phyloP scores from a whole-genome alignment of 2,797 vertebrate species.

The Apogon talboti region DNA sequence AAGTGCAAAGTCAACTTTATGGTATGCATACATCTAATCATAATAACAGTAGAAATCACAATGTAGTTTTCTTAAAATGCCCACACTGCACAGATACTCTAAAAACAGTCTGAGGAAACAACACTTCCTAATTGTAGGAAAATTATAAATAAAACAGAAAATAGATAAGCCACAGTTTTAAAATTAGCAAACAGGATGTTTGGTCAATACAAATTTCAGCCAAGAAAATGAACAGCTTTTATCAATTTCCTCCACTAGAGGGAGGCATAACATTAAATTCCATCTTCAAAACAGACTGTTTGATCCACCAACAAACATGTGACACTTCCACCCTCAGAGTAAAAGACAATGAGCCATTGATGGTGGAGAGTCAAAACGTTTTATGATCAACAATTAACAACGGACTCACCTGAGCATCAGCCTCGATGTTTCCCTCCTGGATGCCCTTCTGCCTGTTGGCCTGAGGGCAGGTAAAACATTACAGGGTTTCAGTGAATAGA shows the following conservation, averaged over 20 bases:
- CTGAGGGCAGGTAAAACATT: constrained; percentile 73
- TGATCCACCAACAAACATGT: constrained; percentile 29
- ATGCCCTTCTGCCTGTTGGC: constrained; percentile 89
- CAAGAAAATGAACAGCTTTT: neutral
- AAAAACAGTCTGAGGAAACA: no score
- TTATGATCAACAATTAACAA: neutral
- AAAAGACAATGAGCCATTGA: constrained; percentile 52
- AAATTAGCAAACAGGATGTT: no score
- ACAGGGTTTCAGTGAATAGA: no score
- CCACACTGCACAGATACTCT: no score
- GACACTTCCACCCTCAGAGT: constrained; percentile 48
- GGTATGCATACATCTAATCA: no score
- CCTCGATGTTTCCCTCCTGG: constrained; percentile 85
- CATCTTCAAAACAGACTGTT: constrained; percentile 8
- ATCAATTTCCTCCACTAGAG: constrained; percentile 39
- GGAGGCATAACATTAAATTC: neutral
- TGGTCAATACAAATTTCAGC: neutral
- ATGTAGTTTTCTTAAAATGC: no score
- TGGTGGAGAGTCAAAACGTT: constrained; percentile 13
- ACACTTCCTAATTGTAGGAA: no score
- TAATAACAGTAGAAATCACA: no score
- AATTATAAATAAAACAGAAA: no score
- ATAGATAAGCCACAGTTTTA: no score
- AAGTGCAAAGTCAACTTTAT: neutral
- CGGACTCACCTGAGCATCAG: constrained; percentile 90